Conservation (phyloP, 2,113 vertebrate genomes). For the Chlamydotis undulata region DNA sequence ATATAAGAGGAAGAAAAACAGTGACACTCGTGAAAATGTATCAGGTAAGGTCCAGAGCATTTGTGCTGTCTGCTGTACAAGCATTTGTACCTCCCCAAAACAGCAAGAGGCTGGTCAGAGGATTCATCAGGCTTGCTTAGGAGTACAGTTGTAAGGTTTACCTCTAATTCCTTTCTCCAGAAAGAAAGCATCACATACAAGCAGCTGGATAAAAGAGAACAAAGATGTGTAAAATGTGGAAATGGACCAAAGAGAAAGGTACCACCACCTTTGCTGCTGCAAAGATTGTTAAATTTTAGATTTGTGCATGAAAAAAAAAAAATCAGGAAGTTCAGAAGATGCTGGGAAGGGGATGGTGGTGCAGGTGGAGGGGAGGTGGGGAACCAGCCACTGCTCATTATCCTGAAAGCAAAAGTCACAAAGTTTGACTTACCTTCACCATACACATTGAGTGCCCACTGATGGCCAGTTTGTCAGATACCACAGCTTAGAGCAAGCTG, state of each 20-base stretch:
- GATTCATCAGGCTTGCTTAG: not conserved
- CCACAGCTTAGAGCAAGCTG: not conserved
- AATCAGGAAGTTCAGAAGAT: not conserved
- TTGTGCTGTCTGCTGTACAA: not conserved
- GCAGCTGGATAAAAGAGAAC: not conserved
- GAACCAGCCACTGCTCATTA: not conserved
- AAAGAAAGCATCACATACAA: not conserved
- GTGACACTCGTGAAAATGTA: not conserved
- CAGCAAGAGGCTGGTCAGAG: not conserved
- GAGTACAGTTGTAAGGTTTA: not conserved
- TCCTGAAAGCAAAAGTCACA: not conserved
- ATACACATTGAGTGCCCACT: not conserved
- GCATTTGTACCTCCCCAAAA: not conserved
- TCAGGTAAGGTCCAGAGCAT: not conserved
- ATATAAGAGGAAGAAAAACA: not conserved
- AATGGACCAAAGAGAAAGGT: not conserved
- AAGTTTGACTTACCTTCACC: not conserved
- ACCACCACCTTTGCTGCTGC: not conserved
- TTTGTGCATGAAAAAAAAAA: not conserved
- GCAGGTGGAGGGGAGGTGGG: accelerated
- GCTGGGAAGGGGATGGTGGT: too few species aligned
- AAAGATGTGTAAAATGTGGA: not conserved
- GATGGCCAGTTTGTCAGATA: not conserved
- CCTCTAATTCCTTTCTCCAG: not conserved
- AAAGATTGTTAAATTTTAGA: not conserved